Percentiles rank a stretch among this genome's conserved stretches.
phyloP scores from a whole-genome alignment of 1,140 invertebrate species.

The Caerostris darwini region DNA sequence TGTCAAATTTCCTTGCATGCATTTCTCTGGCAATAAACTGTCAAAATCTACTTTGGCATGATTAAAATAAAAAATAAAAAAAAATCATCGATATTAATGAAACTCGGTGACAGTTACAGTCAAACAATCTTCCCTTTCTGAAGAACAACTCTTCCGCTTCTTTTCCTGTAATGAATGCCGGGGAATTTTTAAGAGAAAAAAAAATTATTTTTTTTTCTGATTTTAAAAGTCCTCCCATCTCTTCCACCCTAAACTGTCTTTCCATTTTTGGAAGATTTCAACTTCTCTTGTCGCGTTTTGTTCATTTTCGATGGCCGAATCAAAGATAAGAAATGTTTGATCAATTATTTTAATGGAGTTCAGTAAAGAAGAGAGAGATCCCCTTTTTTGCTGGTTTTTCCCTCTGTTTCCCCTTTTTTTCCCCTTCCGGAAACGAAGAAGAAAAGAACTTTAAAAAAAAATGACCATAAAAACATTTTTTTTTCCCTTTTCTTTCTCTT shows the following conservation, averaged over 20 bases:
- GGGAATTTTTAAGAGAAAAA: neutral
- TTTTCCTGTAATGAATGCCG: neutral
- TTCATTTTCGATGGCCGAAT: neutral
- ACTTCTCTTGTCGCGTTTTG: neutral
- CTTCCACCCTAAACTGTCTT: no score
- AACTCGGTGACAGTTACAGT: neutral
- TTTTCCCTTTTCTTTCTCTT: no score
- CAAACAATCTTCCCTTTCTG: neutral
- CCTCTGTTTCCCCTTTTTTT: neutral
- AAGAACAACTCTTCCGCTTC: neutral
- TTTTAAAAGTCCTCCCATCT: neutral
- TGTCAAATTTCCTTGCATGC: neutral
- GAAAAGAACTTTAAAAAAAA: neutral
- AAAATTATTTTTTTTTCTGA: neutral
- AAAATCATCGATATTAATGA: neutral
- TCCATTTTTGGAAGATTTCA: neutral
- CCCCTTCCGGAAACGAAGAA: no score
- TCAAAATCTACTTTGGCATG: neutral
- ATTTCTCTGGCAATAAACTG: neutral
- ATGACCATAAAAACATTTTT: neutral
- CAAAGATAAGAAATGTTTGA: conserved; percentile 46
- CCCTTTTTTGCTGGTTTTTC: no score
- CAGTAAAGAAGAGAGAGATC: neutral
- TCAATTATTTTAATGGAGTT: conserved; percentile 42
- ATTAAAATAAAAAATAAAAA: neutral